Conservation (phyloP, 1,140 invertebrate genomes). For the Popillia japonica region DNA sequence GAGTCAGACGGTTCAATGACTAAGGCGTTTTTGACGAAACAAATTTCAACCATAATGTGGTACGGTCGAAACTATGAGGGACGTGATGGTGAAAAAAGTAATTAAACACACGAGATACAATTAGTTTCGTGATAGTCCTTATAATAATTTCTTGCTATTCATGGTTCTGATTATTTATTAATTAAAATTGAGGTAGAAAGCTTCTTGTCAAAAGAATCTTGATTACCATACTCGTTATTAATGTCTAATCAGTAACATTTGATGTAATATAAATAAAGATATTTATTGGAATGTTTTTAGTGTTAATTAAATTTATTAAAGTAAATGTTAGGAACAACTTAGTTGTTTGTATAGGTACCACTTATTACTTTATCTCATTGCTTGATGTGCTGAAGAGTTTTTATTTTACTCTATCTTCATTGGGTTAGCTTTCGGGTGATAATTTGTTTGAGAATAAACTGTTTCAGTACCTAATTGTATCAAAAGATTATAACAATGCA, state of each 20-base stretch:
- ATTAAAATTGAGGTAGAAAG: neutral
- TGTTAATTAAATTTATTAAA: neutral
- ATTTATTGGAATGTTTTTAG: neutral
- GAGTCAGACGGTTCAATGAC: slow-evolving; percentile 4
- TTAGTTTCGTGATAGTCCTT: neutral
- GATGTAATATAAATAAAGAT: neutral
- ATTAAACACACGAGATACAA: slow-evolving; percentile 3
- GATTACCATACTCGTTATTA: slow-evolving; percentile 1
- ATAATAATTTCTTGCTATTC: slow-evolving; percentile 9
- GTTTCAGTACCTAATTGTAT: too few relatives aligned
- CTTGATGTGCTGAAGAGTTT: too few relatives aligned
- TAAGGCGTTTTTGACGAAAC: slow-evolving; percentile 15
- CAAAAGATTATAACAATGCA: too few relatives aligned
- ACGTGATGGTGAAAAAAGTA: neutral
- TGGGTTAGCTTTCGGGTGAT: too few relatives aligned
- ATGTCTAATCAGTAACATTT: neutral
- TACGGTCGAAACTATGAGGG: slow-evolving; percentile 3
- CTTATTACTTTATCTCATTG: neutral
- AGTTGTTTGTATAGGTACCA: neutral
- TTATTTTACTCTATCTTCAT: too few relatives aligned
- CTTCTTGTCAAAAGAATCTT: neutral
- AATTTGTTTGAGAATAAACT: too few relatives aligned
- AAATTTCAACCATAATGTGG: slow-evolving; percentile 16
- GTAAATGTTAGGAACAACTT: neutral
- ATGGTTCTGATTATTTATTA: slow-evolving; percentile 13